A percentile compares a stretch with the other conserved stretches of the same genome.
phyloP scores from a whole-genome alignment of 2,888 invertebrate species.

The Pachliopta kotzebuea region DNA sequence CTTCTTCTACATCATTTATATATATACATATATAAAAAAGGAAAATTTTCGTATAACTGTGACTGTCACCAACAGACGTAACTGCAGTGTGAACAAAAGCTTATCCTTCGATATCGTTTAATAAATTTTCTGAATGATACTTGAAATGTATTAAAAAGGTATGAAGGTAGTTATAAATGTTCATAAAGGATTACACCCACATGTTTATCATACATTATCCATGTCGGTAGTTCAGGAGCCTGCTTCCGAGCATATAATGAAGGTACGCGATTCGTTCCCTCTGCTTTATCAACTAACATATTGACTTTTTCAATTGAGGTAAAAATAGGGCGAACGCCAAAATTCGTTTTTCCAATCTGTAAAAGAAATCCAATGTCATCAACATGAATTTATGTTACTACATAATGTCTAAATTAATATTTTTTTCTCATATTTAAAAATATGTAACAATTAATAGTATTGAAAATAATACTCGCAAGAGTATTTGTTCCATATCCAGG shows the following conservation, averaged over 20 bases:
- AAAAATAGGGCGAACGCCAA: slow-evolving; percentile 68
- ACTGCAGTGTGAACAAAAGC: too few relatives aligned
- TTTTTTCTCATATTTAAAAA: too few relatives aligned
- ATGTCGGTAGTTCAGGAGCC: slow-evolving; percentile 87
- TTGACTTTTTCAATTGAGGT: slow-evolving; percentile 62
- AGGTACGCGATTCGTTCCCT: slow-evolving; percentile 68
- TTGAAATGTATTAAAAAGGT: too few relatives aligned
- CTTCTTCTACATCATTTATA: too few relatives aligned
- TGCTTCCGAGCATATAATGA: slow-evolving; percentile 88
- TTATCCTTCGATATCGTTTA: too few relatives aligned
- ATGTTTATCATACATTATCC: slow-evolving; percentile 94
- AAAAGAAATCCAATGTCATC: background rate
- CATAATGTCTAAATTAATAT: too few relatives aligned
- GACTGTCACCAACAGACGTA: too few relatives aligned
- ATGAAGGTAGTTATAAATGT: too few relatives aligned
- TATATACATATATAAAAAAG: too few relatives aligned
- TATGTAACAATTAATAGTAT: too few relatives aligned
- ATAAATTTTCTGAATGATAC: too few relatives aligned
- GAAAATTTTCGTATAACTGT: too few relatives aligned
- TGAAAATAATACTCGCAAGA: slow-evolving; percentile 76
- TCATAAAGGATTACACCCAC: slow-evolving; percentile 62
- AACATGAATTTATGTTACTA: background rate
- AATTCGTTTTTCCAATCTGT: slow-evolving; percentile 65
- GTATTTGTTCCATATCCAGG: slow-evolving; percentile 86
- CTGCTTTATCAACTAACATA: slow-evolving; percentile 69